Evolutionary conservation across 1,140 invertebrate genomes (phyloP), one percentile per base, ranked within the genome.

Genomic region (Protaetia brevitarsis): DNA sequence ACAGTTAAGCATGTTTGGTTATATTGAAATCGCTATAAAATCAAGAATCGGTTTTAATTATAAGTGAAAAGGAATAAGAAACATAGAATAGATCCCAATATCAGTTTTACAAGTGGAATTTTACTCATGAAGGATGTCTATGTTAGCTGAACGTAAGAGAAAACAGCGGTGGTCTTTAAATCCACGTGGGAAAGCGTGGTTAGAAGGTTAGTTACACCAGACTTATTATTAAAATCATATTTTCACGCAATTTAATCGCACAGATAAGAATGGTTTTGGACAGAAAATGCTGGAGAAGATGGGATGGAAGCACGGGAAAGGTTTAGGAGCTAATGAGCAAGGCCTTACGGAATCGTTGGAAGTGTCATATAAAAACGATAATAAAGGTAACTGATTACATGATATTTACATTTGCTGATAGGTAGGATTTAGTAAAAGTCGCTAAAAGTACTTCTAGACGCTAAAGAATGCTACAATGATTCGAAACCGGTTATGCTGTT

Each of bases 221-320:
- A n/a, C n/a, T n/a, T 60, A 7, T 23, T 29, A 28, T 30, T 59
- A 29, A 13, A 10, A 56, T 0, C n/a, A 67, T 13, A n/a, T n/a
- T n/a, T n/a, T n/a, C n/a, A n/a, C n/a, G n/a, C 51, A 68, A 19
- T 30, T 30, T 31, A 51, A 62, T n/a, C n/a, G 74, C 79, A 10
- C 66, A 88, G 90, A 95, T 83, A 80, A 82, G 2, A 87, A 82
- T 59, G 94, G 93, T 74, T 94, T 94, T 82, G 94, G 94, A 0
- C 91, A 93, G 69, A 91, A 89, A 78, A 86, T 97, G 85, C 77
- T 97, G 73, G 92, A 96, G 76, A 95, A 94, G 82, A 95, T 97
- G 93, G 95, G 95, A 6, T 98, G 95, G 95, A 82, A 82, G 1
- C 83, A 85, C 69, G 95, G 95, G 1, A 92, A 91, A 81, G 95